Base-by-base conservation (phyloP, 2,888 invertebrate genomes). In the Dusona sp. region DNA sequence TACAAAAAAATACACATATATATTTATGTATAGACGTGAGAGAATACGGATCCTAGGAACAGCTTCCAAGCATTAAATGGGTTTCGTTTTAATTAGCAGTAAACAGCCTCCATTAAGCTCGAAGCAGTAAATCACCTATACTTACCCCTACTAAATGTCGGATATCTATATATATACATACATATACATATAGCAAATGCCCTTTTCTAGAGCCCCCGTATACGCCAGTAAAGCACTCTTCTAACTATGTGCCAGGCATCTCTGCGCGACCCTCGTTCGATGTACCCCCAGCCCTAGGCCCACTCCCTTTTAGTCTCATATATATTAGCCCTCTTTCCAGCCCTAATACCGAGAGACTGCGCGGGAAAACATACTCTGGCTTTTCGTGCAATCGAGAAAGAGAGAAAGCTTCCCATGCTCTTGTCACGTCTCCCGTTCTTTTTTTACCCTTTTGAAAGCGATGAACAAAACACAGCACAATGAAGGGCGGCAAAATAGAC, bases 81-180 rank as follows among this genome's bases (percentile, higher is more conserved):
- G 91, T 91, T 92, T 91, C 92, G 90, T 93, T 93, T 93, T 93
- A 93, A 93, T 93, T 93, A 93, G 93, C 93, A 93, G 93, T 93
- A 93, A 93, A 93, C 92, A 92, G 93, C 91, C 91, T 92, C 92
- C 92, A 93, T 93, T 93, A 93, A 93, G 92, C 92, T 90, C 89
- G 90, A 88, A 92, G 91, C 92, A 89, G 93, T 93, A 93, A 93
- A 93, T 93, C 93, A 93, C 90, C 90, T 89, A 89, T 91, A 92
- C 92, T 93, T 93, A 92, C 91, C 90, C 91, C 89, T 87, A 82
- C 72, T 75, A 36, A 54, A 68, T 70, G 72, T 81, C 6, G 7
- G 36, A n/a, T 36, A 19, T 19, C 36, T 3, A 1, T 38, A 9
- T 13, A 11, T 22, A 38, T 6, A 22, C 77, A 83, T 72, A 79